Evolutionary conservation across 2,888 invertebrate genomes (phyloP).

Genomic region (Seira musarum): DNA sequence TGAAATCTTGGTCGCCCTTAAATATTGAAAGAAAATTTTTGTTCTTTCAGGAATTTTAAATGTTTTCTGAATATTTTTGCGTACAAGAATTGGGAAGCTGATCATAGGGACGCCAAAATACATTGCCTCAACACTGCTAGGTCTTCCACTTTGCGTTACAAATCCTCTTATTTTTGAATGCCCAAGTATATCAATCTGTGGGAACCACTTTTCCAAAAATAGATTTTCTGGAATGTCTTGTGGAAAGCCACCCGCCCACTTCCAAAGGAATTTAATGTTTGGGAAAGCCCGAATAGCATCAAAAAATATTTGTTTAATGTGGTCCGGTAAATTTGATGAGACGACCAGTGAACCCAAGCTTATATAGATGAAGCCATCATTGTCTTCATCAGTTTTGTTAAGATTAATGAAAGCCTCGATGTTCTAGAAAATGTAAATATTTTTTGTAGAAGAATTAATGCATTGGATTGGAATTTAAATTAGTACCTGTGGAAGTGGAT

Average conservation of each 20-base stretch:
- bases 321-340: constrained; percentile 12
- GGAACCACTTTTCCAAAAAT: constrained; percentile 64
- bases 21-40: neutral
- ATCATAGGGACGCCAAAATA: constrained; percentile 55
- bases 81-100: constrained; percentile 53
- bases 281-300: constrained; percentile 45
- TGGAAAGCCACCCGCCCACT: constrained; percentile 62
- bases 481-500: neutral
- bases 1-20: constrained; percentile 61
- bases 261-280: constrained; percentile 64
- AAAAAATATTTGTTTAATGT: constrained; percentile 54
- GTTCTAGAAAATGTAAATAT: constrained; percentile 24
- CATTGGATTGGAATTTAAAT: neutral
- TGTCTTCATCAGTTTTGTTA: neutral
- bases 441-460: neutral
- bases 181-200: constrained; percentile 51
- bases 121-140: neutral
- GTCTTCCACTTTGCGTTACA: constrained; percentile 36
- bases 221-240: constrained; percentile 65
- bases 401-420: constrained; percentile 23
- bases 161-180: constrained; percentile 42
- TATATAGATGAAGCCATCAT: constrained; percentile 62
- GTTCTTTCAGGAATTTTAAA: neutral
- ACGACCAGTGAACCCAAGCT: constrained; percentile 54
- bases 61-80: neutral